Base-by-base conservation (phyloP, 1,140 invertebrate species). In the Rhagoletis pomonella region DNA sequence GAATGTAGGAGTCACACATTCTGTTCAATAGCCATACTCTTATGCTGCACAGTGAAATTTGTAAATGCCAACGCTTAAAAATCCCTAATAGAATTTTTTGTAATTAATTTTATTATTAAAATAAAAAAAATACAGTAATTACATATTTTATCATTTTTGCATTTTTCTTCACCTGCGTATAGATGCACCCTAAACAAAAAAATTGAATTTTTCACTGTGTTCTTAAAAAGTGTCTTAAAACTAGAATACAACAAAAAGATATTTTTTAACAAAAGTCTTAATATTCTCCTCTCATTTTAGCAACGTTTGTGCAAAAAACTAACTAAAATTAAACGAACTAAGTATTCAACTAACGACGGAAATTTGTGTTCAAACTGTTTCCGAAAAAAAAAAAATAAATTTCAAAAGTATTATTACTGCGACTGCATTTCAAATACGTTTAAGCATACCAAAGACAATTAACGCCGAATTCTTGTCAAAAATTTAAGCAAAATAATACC, bases 261-360 rank as follows among this genome's bases (percentile, higher is more conserved):
- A 10, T n/a, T 17, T 14, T 10, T 44, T 73, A 73, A 73, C 42
- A 6, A 47, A 47, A 17, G 44, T 44, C 4, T 3, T 29, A 29
- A 44, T 44, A n/a, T 73, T 50, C 55, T 81, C 55, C 7, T 55
- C 7, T 55, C 64, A n/a, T 73, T 81, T 81, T 81, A 81, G 73
- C 73, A 81, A 81, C 50, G 19, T 55, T 73, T 47, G 42, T 47
- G 67, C 42, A 9, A 73, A 12, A 73, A 55, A 77, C 10, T 50
- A 50, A 77, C 60, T 44, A 69, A 42, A 58, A 55, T 1, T 47
- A n/a, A 81, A n/a, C 6, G 59, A 55, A 39, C 84, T 39, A 85
- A 60, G 39, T 42, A 85, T 44, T 60, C 19, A 42, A 44, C 14
- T 42, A 62, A 85, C 84, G 59, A 85, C 59, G 59, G 59, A 85